phyloP scores from a whole-genome alignment of 2,797 vertebrate genomes.

The Leptatherina wallacei region DNA sequence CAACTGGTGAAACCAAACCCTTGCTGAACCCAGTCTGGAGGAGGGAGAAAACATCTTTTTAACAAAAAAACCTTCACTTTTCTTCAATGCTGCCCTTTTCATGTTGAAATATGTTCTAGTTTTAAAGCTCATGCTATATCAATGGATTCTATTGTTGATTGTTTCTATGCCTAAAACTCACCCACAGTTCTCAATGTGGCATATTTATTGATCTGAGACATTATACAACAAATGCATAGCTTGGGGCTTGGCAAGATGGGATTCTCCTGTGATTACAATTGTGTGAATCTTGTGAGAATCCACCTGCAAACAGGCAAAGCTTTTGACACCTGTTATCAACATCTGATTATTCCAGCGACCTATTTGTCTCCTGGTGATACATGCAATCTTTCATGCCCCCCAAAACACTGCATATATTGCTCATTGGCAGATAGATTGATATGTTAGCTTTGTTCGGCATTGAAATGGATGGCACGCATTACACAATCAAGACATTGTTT shows the following conservation, averaged over 20 bases:
- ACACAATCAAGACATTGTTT: slow-evolving; percentile 35
- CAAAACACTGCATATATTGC: slow-evolving; percentile 26
- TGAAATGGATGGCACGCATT: slow-evolving; percentile 61
- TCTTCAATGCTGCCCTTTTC: background rate
- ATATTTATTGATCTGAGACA: background rate
- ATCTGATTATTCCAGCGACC: slow-evolving; percentile 32
- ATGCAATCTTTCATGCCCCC: slow-evolving; percentile 40
- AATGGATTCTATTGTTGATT: too few species aligned
- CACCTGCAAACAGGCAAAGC: background rate
- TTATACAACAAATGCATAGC: background rate
- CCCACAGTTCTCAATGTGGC: too few species aligned
- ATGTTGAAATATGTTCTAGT: background rate
- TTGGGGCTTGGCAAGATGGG: too few species aligned
- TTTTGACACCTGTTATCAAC: background rate
- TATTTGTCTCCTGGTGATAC: slow-evolving; percentile 22
- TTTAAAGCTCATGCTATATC: background rate
- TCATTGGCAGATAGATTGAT: slow-evolving; percentile 49
- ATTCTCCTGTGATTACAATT: background rate
- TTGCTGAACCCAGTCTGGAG: too few species aligned
- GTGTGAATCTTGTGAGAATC: background rate
- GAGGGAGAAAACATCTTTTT: too few species aligned
- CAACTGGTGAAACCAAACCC: too few species aligned
- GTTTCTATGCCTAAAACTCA: too few species aligned
- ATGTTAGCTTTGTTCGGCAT: slow-evolving; percentile 38
- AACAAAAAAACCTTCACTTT: too few species aligned